Evolutionary conservation across 2,113 vertebrate species (phyloP), one percentile per base, ranked within the genome.

Genomic region (Paralichthys olivaceus): DNA sequence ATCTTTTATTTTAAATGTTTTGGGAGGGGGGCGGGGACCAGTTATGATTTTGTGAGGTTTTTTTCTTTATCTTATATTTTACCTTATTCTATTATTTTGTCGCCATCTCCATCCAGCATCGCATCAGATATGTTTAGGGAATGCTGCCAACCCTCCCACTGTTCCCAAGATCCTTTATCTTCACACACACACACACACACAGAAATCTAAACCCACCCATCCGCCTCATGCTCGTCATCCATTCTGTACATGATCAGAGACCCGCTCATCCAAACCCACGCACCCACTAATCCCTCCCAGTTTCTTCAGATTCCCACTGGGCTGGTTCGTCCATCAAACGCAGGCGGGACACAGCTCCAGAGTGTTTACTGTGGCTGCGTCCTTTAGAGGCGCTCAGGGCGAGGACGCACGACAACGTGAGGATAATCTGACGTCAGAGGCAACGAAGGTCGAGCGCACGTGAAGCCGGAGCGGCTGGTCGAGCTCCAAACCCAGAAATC

Each of bases 241-340:
- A 79, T 84, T 57, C 79, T 45, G 22, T 51, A 81, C 85, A 88
- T 79, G 65, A 62, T 81, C 85, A 90, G 68, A 79, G 69, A 75
- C 59, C 64, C 84, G 67, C 62, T 85, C 84, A 88, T 79, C 34
- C 63, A 75, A 64, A 61, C 55, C 75, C 76, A 75, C 87, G 72
- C 87, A 84, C 78, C 81, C 86, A 84, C 87, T 89, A 90, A 89
- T 75, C 74, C 86, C 80, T 77, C 72, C 75, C 76, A 88, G 87
- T 73, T 84, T 88, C 85, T 81, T 88, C 80, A 91, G 90, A 88
- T 81, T 79, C 69, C 81, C 22, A 69, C 63, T 67, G 72, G 80
- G 60, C 34, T 29, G 72, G 32, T 55, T 15, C 61, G 37, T 72
- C 61, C 61, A 1, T 19, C 29, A 61, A 40, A 37, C 53, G 69